phyloP scores from a whole-genome alignment of 23 tunicate species.

The Ascidia mentula region DNA sequence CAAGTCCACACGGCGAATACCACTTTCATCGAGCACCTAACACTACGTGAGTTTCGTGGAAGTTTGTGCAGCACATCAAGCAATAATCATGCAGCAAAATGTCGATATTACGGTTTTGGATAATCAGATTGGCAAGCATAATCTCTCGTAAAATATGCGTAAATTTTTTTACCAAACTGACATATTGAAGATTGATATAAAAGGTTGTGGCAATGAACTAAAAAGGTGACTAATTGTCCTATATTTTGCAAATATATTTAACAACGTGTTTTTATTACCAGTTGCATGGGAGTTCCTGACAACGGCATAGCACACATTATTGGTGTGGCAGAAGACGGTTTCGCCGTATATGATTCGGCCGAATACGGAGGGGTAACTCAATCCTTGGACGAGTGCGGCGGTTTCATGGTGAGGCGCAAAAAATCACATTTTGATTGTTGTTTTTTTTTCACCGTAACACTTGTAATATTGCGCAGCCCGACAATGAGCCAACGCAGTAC shows the following conservation, averaged over 20 bases:
- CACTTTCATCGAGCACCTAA: constrained; percentile 29
- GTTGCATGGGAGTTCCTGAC: constrained; percentile 14
- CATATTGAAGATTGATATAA: too few relatives aligned
- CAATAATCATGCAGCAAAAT: too few relatives aligned
- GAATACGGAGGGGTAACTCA: constrained; percentile 14
- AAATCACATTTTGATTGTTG: neutral
- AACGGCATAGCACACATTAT: constrained; percentile 22
- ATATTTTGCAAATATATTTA: neutral
- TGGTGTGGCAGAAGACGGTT: constrained; percentile 38
- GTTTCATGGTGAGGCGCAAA: constrained; percentile 27
- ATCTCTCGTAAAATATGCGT: too few relatives aligned
- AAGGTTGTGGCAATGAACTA: too few relatives aligned
- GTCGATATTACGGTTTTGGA: too few relatives aligned
- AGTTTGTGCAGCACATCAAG: too few relatives aligned
- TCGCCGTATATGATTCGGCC: constrained; percentile 28
- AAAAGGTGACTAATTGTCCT: too few relatives aligned
- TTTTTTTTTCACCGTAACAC: too few relatives aligned
- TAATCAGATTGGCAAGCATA: too few relatives aligned
- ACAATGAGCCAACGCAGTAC: constrained; percentile 9
- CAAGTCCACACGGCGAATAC: constrained; percentile 23
- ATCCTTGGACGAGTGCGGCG: constrained; percentile 40
- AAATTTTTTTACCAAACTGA: too few relatives aligned
- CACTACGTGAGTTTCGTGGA: constrained; percentile 12
- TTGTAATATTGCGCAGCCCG: neutral
- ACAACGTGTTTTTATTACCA: neutral